These are phyloP conservation scores for Pinctada fucata DNA, from an alignment of 2,888 invertebrate genomes.

Conservation along the genomic window DNA sequence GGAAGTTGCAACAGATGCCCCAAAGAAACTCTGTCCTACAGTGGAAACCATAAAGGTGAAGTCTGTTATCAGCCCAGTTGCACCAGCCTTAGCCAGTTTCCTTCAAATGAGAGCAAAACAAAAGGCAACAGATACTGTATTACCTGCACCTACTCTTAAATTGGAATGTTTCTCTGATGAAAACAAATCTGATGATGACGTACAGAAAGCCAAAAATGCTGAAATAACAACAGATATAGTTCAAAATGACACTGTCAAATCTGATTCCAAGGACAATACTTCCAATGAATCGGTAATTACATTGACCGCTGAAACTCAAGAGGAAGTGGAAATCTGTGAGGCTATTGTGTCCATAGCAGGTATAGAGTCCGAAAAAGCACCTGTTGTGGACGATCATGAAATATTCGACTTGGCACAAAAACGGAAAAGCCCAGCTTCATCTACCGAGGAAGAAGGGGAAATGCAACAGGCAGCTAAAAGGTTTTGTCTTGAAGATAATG, in stretches of 20 bases:
- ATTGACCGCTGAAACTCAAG: background rate
- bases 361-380: background rate
- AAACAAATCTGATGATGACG: background rate
- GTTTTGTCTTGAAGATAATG: slow-evolving; percentile 19
- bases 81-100: slow-evolving; percentile 54
- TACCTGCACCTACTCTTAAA: background rate
- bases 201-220: background rate
- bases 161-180: background rate
- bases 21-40: background rate
- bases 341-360: background rate
- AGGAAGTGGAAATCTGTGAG: background rate
- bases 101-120: slow-evolving; percentile 52
- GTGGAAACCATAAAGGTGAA: background rate
- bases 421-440: background rate
- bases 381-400: background rate
- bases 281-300: background rate
- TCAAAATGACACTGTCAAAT: background rate
- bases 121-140: slow-evolving; percentile 31
- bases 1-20: background rate
- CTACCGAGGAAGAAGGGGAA: slow-evolving; percentile 11
- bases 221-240: background rate
- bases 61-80: slow-evolving; percentile 50
- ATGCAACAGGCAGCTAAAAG: slow-evolving; percentile 16
- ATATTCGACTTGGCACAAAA: background rate
- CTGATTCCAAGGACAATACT: background rate